Base-by-base conservation (phyloP, 1,140 invertebrate species). In the Musca domestica region DNA sequence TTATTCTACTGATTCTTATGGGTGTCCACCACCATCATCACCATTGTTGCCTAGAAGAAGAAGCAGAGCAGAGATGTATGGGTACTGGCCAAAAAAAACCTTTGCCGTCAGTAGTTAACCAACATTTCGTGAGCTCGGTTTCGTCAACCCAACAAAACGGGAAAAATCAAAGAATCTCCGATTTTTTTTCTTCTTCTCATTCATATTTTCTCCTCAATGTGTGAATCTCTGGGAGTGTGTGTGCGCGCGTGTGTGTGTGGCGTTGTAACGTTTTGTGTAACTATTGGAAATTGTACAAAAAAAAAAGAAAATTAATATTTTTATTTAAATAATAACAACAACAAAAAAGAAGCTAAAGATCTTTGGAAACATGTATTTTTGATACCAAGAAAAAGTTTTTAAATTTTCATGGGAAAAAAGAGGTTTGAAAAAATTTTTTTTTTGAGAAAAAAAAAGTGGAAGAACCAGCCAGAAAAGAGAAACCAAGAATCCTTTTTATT, bases 71-170 rank as follows among this genome's bases (percentile, higher is more conserved):
- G 34, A 41, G 34, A 41, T 41, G n/a, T 34, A 27, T 61, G 27
- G 7, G 41, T 41, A 19, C 30, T 61, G 56, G 56, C 56, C 34
- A 61, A 61, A 61, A 61, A 61, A 61, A 61, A 5, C 34, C 10
- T 5, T 41, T 58, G 54, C 30, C 30, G 30, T 61, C 56, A 61
- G 56, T 61, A 61, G 56, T 61, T 34, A 61, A 41, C 27, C 20
- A 61, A 27, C 56, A 20, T 61, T 56, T 61, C 34, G 56, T 34
- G 56, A 61, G 56, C 56, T 61, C 56, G 56, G 56, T 61, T 61
- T 61, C 56, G 56, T 34, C 9, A 41, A 41, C 2, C 12, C 2
- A 41, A 41, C 34, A n/a, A n/a, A n/a, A n/a, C n/a, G n/a, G 34
- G 34, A 41, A 7, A 41, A 30, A 30, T 30, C 27, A 10, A 9